Conservation (phyloP, 2,888 invertebrate species). For the Athripsodes cinereus region DNA sequence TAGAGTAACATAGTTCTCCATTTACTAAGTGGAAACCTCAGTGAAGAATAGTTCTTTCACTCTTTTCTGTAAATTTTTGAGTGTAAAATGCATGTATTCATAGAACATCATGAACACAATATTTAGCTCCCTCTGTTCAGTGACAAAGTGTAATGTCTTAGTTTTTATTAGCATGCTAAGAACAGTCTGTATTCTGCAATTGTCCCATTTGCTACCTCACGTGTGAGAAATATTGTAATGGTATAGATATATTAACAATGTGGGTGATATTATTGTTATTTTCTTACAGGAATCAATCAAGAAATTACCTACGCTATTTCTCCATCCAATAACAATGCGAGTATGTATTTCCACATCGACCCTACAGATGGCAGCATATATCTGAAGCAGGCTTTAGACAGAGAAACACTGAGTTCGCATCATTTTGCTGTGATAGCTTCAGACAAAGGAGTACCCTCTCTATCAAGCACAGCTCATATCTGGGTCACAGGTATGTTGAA, state of each 20-base stretch:
- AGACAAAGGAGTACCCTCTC: conserved; percentile 78
- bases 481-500: conserved; percentile 61
- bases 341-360: conserved; percentile 72
- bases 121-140: no score
- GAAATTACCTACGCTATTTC: conserved; percentile 65
- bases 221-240: no score
- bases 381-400: conserved; percentile 73
- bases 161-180: neutral
- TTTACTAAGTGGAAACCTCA: no score
- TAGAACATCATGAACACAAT: no score
- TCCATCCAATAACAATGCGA: conserved; percentile 54
- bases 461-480: conserved; percentile 75
- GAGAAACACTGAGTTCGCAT: conserved; percentile 66
- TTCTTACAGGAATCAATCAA: conserved; percentile 52
- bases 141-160: no score
- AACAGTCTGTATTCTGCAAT: neutral
- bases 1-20: no score
- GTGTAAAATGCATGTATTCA: no score
- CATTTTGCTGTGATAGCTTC: conserved; percentile 74
- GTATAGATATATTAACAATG: no score
- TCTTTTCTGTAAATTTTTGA: no score
- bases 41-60: no score
- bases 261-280: neutral
- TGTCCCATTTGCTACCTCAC: no score
- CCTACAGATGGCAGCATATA: conserved; percentile 69